Percentiles rank a stretch among this genome's conserved stretches.
Evolutionary conservation across 2,797 vertebrate species (phyloP).

Genomic region (Paedocypris micromegethes): DNA sequence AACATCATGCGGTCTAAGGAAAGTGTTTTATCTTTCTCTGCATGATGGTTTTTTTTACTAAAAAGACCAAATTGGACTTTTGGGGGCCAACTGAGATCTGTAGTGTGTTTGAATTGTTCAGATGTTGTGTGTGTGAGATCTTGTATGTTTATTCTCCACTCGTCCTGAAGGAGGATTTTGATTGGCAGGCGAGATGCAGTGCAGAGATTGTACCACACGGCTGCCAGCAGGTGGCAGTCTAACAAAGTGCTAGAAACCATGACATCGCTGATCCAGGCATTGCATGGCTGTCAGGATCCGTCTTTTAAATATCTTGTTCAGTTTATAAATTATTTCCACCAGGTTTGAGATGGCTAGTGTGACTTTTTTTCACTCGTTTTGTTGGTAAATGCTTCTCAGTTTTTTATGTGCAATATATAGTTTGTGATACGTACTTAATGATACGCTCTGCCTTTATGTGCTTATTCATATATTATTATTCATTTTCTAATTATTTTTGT

Average conservation of each 20-base stretch:
- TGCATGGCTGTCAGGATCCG: not conserved
- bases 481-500: no score
- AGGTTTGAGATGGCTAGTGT: no score
- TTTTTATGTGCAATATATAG: no score
- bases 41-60: not conserved
- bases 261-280: not conserved
- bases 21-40: conserved; percentile 2
- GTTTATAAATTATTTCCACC: no score
- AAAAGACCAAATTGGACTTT: conserved; percentile 16
- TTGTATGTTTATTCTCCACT: not conserved
- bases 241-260: conserved; percentile 2
- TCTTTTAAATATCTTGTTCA: not conserved
- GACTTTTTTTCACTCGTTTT: no score
- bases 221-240: conserved; percentile 42
- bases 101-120: not conserved
- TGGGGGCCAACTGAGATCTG: not conserved
- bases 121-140: not conserved
- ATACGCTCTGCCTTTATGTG: no score
- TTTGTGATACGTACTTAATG: no score
- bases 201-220: no score
- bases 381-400: no score
- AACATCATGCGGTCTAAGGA: conserved; percentile 2
- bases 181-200: not conserved
- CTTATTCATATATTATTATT: no score
- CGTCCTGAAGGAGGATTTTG: conserved; percentile 2